These are phyloP conservation scores for Bombyx huttoni DNA, from an alignment of 2,888 invertebrate genomes.

Conservation along the genomic window DNA sequence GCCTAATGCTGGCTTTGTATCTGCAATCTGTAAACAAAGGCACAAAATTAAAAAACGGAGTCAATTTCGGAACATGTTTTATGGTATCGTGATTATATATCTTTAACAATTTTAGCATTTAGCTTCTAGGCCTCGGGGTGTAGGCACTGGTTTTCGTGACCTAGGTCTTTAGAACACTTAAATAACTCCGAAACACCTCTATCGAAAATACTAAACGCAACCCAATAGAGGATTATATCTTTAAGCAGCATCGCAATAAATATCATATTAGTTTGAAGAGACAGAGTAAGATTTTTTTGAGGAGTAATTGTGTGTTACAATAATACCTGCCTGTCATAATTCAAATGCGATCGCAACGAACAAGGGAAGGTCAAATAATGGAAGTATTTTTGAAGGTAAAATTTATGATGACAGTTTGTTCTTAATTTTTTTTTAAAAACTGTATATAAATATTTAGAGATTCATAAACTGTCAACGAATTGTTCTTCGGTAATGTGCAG, in stretches of 20 bases:
- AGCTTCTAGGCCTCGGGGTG: conserved; percentile 48
- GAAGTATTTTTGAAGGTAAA: neutral
- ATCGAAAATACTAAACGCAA: conserved; percentile 5
- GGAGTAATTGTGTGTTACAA: conserved; percentile 28
- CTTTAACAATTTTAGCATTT: conserved; percentile 52
- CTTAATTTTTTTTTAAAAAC: neutral
- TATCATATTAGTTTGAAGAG: conserved; percentile 11
- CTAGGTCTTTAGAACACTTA: conserved; percentile 55
- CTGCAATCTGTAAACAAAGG: too few species aligned
- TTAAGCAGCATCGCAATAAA: neutral
- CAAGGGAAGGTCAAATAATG: conserved; percentile 47
- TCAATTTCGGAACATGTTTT: conserved; percentile 20
- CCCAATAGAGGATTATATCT: neutral
- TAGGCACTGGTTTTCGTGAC: conserved; percentile 62
- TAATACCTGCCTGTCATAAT: conserved; percentile 67
- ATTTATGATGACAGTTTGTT: neutral
- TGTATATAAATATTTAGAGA: neutral
- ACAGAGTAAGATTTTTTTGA: conserved; percentile 8
- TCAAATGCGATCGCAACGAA: conserved; percentile 52
- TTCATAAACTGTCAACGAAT: too few species aligned
- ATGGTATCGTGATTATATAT: neutral
- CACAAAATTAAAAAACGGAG: conserved; percentile 5
- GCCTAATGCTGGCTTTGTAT: too few species aligned
- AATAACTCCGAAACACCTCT: conserved; percentile 25
- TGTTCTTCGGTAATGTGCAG: too few species aligned